These are phyloP conservation scores for Timema cristinae DNA, from an alignment of 2,888 invertebrate genomes.

Conservation along the genomic window DNA sequence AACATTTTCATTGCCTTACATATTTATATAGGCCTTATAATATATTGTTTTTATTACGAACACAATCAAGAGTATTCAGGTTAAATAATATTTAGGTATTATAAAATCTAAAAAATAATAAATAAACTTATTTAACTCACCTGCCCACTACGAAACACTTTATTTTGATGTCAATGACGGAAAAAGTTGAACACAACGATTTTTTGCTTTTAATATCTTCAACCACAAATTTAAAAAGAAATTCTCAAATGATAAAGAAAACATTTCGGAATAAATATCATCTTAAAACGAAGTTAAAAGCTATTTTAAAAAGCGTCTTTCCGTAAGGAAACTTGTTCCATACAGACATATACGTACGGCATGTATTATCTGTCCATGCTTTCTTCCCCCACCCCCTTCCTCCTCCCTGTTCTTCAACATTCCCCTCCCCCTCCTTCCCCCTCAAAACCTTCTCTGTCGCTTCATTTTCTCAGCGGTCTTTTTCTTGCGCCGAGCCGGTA, in stretches of 20 bases:
- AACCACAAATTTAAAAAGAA: neutral
- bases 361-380: constrained; percentile 29
- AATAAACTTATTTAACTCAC: too few relatives aligned
- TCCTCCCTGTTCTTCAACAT: neutral
- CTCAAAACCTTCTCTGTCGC: neutral
- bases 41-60: too few relatives aligned
- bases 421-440: neutral
- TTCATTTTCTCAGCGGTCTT: constrained; percentile 12
- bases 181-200: too few relatives aligned
- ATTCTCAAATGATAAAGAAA: constrained; percentile 10
- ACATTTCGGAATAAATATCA: constrained; percentile 12
- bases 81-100: too few relatives aligned
- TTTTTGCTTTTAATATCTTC: neutral
- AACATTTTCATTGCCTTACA: too few relatives aligned
- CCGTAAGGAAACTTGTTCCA: constrained; percentile 29
- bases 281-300: constrained; percentile 21
- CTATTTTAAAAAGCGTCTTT: constrained; percentile 27
- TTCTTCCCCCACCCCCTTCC: constrained; percentile 13
- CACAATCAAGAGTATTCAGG: too few relatives aligned
- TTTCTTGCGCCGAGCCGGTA: constrained; percentile 16
- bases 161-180: too few relatives aligned
- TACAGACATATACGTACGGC: constrained; percentile 27
- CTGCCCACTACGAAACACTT: too few relatives aligned
- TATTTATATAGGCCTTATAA: too few relatives aligned
- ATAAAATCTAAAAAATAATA: too few relatives aligned